These are phyloP conservation scores for Eretmochelys imbricata DNA, from an alignment of 2,113 vertebrate genomes.

Conservation along the genomic window DNA sequence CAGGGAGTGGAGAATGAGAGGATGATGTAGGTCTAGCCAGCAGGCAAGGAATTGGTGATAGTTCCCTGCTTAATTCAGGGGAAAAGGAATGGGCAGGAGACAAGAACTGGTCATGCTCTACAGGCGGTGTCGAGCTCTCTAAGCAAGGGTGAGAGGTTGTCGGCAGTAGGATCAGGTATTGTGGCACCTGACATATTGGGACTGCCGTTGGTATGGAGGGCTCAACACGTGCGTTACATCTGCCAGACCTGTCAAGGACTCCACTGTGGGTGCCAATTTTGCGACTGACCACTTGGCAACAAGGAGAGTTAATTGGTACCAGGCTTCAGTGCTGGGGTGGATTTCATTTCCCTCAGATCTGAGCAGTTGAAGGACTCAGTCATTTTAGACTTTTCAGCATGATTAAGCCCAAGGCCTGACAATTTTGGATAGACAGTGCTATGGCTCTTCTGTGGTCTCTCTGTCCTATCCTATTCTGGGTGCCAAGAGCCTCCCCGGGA, in stretches of 20 bases:
- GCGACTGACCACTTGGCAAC: too few relatives aligned
- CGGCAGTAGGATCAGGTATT: neutral
- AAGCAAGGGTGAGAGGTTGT: neutral
- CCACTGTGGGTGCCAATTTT: too few relatives aligned
- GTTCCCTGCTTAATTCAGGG: neutral
- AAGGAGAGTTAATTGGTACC: too few relatives aligned
- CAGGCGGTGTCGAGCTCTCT: neutral
- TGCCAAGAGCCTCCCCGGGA: neutral
- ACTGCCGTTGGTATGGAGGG: neutral
- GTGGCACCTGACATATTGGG: neutral
- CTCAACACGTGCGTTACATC: neutral
- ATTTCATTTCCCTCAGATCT: neutral
- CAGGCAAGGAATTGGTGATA: too few relatives aligned
- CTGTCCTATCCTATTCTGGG: neutral
- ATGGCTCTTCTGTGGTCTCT: neutral
- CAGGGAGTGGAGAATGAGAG: neutral
- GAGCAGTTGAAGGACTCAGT: neutral
- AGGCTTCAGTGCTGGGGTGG: neutral
- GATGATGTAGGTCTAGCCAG: neutral
- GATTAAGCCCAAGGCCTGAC: neutral
- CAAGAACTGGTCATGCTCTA: neutral
- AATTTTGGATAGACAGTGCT: neutral
- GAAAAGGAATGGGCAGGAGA: neutral
- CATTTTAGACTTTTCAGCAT: too few relatives aligned
- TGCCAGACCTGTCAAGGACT: neutral